A percentile compares a stretch with the other conserved stretches of the same genome.
phyloP scores from a whole-genome alignment of 1,140 invertebrate species.

The Ephestia elutella region DNA sequence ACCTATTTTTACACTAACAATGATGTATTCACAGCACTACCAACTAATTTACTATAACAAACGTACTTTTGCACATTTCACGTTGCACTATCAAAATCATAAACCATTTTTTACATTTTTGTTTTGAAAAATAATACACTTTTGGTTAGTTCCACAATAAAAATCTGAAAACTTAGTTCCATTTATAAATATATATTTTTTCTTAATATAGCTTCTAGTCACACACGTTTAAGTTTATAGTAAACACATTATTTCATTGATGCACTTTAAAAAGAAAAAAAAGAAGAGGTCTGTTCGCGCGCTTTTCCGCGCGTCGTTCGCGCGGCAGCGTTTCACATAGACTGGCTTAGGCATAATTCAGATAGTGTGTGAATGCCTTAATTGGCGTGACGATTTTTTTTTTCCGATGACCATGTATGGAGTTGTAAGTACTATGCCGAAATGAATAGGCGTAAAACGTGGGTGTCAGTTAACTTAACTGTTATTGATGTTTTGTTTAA shows the following conservation, averaged over 20 bases:
- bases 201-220: no score
- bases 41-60: no score
- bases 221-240: no score
- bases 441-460: neutral
- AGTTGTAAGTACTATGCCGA: neutral
- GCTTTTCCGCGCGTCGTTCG: neutral
- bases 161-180: no score
- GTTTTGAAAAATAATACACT: no score
- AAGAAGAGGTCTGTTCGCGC: neutral
- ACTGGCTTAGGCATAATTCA: neutral
- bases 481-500: neutral
- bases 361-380: constrained; percentile 10
- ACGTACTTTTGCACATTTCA: no score
- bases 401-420: constrained; percentile 4
- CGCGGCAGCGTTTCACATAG: constrained; percentile 4
- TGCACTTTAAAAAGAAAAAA: neutral
- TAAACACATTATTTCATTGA: no score
- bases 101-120: no score
- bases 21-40: no score
- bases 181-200: no score
- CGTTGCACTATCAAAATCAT: no score
- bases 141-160: no score
- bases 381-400: constrained; percentile 10
- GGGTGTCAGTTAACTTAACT: neutral
- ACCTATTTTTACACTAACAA: neutral